Conservation (phyloP, 2,797 vertebrate genomes). For the Staurois parvus region DNA sequence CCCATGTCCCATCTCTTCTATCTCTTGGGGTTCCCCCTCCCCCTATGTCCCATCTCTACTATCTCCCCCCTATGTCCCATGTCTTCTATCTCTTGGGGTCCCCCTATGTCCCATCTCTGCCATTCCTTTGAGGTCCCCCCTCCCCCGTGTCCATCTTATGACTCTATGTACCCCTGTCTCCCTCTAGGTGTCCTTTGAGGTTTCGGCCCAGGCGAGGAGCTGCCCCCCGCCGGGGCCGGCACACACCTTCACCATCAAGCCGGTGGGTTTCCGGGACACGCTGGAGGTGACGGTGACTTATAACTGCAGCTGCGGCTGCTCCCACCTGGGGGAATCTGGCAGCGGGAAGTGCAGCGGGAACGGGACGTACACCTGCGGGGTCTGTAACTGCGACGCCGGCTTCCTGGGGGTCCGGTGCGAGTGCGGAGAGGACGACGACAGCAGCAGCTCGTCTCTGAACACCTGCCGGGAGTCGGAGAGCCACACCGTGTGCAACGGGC, state of each 20-base stretch:
- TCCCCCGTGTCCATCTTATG: not conserved
- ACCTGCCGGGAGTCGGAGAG: conserved; percentile 91
- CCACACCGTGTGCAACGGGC: conserved; percentile 92
- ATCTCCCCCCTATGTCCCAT: too few species aligned
- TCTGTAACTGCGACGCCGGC: conserved; percentile 85
- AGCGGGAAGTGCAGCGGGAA: conserved; percentile 87
- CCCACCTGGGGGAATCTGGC: conserved; percentile 67
- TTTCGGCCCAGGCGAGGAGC: conserved; percentile 86
- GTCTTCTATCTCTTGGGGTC: too few species aligned
- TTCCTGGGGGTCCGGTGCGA: conserved; percentile 91
- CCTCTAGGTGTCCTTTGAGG: conserved; percentile 89
- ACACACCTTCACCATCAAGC: conserved; percentile 88
- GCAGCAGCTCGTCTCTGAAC: conserved; percentile 75
- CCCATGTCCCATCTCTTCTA: too few species aligned
- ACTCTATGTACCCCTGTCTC: not conserved
- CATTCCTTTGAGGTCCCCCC: too few species aligned
- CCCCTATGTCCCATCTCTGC: too few species aligned
- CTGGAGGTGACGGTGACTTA: conserved; percentile 87
- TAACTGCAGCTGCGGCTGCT: conserved; percentile 87
- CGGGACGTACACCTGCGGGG: conserved; percentile 88
- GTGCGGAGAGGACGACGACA: conserved; percentile 87
- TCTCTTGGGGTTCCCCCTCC: too few species aligned
- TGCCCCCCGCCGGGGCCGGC: conserved; percentile 76
- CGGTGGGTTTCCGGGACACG: conserved; percentile 93
- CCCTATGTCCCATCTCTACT: too few species aligned